Base-by-base conservation (phyloP, 2,113 vertebrate species). In the Tympanuchus pallidicinctus region DNA sequence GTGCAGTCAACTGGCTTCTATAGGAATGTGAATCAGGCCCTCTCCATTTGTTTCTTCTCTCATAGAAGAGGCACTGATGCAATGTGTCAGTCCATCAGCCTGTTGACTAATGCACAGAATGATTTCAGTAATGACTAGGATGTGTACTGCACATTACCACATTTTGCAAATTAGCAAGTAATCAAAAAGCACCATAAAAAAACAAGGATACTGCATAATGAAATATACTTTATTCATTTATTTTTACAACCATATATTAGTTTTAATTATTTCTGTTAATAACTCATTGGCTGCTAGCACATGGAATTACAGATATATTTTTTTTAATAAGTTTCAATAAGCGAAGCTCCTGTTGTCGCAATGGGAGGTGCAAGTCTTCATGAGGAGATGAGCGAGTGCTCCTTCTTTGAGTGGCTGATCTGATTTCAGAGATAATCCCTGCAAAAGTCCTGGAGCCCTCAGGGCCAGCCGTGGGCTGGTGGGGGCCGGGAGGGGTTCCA, bases 141-240 rank as follows among this genome's bases (percentile, higher is more conserved):
- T 88, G 95, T 66, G 90, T 56, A 38, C 70, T 93, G 88, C 83
- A 94, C 86, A 96, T 95, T 88, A 82, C 63, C 63, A 90, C 88
- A 86, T 95, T 97, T 94, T 95, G 76, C 92, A 95, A 96, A 96
- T 96, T 96, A 95, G 91, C 63, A 73, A 94, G 92, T 93, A 95
- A 94, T 95, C 94, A 95, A 94, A 91, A 88, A 86, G 95, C 59
- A 84, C 88, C 61, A 94, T 86, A 94, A 94, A 96, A 96, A 95
- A 95, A 95, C 92, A 96, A 87, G 77, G 77, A 69, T 94, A 84
- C 61, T 38, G 82, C 90, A 82, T 97, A 96, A 95, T 94, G 88
- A 94, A 96, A 94, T 94, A 72, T 69, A 86, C 61, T 86, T 95
- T 90, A 90, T 93, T 90, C 5, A 88, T 95, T 96, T 95, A 90